A percentile compares a stretch with the other conserved stretches of the same genome.
These are phyloP conservation scores for Embiotoca jacksoni DNA, from an alignment of 2,113 vertebrate genomes.

Conservation along the genomic window DNA sequence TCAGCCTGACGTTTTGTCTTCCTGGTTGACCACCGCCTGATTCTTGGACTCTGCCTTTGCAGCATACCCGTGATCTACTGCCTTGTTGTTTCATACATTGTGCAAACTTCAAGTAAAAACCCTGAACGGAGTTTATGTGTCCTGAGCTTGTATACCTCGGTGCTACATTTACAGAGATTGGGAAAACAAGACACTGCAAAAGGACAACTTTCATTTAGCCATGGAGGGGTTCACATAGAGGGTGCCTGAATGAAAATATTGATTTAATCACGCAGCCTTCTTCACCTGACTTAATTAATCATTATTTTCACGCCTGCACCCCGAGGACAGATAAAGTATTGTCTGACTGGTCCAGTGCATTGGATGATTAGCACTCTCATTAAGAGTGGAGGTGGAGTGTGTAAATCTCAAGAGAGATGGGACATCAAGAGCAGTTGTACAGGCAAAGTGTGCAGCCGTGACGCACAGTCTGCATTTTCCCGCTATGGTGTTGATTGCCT, in stretches of 20 bases:
- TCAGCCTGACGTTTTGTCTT: no score
- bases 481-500: conserved; percentile 29
- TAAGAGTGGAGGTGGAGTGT: conserved; percentile 64
- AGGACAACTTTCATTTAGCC: background rate
- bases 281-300: conserved; percentile 63
- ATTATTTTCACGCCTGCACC: conserved; percentile 64
- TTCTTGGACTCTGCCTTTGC: no score
- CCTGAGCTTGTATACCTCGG: no score
- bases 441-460: conserved; percentile 29
- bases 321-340: conserved; percentile 68
- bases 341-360: conserved; percentile 60
- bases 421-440: conserved; percentile 45
- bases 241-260: conserved; percentile 49
- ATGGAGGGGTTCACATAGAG: conserved; percentile 31
- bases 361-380: conserved; percentile 74
- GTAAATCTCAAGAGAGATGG: conserved; percentile 63
- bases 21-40: no score
- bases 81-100: no score
- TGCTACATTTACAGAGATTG: conserved; percentile 13
- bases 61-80: no score
- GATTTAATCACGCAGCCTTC: conserved; percentile 62
- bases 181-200: conserved; percentile 1
- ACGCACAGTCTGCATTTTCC: conserved; percentile 17
- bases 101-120: no score
- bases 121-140: no score